Evolutionary conservation across 2,113 vertebrate genomes (phyloP).

Genomic region (Geothlypis trichas): DNA sequence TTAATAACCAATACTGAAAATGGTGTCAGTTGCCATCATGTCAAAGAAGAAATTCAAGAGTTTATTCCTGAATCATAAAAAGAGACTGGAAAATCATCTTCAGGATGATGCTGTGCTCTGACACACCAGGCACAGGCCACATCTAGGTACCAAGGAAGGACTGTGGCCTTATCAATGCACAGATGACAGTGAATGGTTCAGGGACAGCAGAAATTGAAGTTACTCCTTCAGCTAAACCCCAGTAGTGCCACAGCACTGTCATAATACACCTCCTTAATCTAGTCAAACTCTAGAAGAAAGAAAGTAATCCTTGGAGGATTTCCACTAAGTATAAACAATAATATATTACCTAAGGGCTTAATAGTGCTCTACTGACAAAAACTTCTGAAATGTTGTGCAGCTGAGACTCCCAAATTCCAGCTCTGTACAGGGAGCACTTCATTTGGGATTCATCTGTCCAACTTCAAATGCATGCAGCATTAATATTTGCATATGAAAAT

Average conservation of each 20-base stretch:
- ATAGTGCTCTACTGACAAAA: neutral
- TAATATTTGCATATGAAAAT: neutral
- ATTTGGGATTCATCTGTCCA: neutral
- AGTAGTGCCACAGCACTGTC: neutral
- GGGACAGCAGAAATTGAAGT: neutral
- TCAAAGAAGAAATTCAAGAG: neutral
- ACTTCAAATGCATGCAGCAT: neutral
- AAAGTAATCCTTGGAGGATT: conserved; percentile 18
- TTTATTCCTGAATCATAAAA: neutral
- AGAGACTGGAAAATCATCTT: neutral
- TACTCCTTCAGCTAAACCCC: neutral
- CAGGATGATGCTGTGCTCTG: neutral
- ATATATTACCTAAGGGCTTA: conserved; percentile 5
- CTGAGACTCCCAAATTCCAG: neutral
- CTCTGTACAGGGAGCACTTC: neutral
- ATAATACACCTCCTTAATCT: conserved; percentile 17
- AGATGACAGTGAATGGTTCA: fast-evolving
- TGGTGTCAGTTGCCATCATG: neutral
- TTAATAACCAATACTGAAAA: conserved; percentile 28
- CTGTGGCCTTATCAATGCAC: neutral
- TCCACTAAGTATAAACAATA: conserved; percentile 24
- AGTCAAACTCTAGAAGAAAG: neutral
- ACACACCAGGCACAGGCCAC: neutral
- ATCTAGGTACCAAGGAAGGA: neutral
- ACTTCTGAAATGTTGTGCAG: neutral